Base-by-base conservation (phyloP, 2,113 vertebrate species). In the Craseonycteris thonglongyai region DNA sequence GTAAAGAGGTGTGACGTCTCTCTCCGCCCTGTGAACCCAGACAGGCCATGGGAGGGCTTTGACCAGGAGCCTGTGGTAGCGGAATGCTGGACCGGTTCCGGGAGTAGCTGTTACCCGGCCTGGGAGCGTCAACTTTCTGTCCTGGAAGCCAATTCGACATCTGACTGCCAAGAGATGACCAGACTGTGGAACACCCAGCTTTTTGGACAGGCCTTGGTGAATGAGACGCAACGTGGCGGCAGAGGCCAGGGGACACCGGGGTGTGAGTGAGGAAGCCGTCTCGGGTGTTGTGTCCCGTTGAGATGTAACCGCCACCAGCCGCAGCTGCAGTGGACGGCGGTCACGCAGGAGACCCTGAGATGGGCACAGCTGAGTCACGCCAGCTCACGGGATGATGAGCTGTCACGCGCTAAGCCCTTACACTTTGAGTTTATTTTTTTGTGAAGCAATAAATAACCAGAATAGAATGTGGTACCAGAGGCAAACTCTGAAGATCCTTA, bases 401-500 rank as follows among this genome's bases (percentile, higher is more conserved):
- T 65, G 66, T 45, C 49, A 42, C 28, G 24, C 38, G 28, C 19
- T 66, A 89, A 78, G 42, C 30, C 8, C 9, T 40, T 69, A 72
- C 33, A 61, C 58, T 95, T 93, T 38, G 40, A 61, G 15, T 16
- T 94, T 7, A 22, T 85, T 61, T 83, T 72, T 9, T 58, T 82
- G 42, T 35, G 30, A 80, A 71, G 47, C 59, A 59, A 30, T 87
- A 76, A 28, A 65, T 94, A 84, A 61, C 30, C 58, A 94, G 10
- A 69, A 80, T 56, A 49, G 40, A 89, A 91, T 63, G 83, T 95
- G 33, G 19, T 78, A 82, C 49, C 26, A 82, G 68, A 88, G 51
- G 18, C 24, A 95, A 94, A 80, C 75, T 58, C 42, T 68, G 69
- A 58, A 82, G 84, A 58, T 80, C 71, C 75, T 79, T 90, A 35